These are phyloP conservation scores for Cotesia congregata DNA, from an alignment of 2,888 invertebrate genomes.

Conservation along the genomic window DNA sequence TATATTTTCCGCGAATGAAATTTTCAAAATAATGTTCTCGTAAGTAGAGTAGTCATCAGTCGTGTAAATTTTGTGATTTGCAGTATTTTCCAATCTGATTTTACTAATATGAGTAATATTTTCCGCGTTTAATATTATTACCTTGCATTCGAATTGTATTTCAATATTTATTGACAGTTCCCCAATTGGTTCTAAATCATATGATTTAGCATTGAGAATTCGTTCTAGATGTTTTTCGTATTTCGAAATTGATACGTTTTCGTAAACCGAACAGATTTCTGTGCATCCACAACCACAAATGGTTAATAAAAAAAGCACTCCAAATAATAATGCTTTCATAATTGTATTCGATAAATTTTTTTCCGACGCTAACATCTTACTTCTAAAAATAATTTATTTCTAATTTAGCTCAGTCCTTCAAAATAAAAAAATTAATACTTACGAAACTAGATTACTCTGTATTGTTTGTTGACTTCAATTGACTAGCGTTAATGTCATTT, in stretches of 20 bases:
- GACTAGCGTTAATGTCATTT: too few relatives aligned
- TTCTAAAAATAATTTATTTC: too few relatives aligned
- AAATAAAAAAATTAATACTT: too few relatives aligned
- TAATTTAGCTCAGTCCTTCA: too few relatives aligned
- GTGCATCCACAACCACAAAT: neutral
- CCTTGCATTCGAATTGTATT: too few relatives aligned
- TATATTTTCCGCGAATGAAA: neutral
- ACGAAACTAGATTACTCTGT: too few relatives aligned
- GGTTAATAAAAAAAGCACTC: neutral
- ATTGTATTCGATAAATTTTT: too few relatives aligned
- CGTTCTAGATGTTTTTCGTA: neutral
- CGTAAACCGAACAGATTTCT: neutral
- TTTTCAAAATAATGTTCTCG: neutral
- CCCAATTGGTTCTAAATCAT: neutral
- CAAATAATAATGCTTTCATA: neutral
- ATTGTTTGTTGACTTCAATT: too few relatives aligned
- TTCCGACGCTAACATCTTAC: too few relatives aligned
- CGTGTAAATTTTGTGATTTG: neutral
- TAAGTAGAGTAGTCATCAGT: neutral
- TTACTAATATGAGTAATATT: too few relatives aligned
- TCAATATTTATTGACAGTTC: neutral
- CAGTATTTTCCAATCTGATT: too few relatives aligned
- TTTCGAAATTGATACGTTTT: neutral
- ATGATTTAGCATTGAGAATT: neutral
- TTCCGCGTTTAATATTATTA: too few relatives aligned